phyloP scores from a whole-genome alignment of 2,888 invertebrate genomes.

The Congeria kusceri region DNA sequence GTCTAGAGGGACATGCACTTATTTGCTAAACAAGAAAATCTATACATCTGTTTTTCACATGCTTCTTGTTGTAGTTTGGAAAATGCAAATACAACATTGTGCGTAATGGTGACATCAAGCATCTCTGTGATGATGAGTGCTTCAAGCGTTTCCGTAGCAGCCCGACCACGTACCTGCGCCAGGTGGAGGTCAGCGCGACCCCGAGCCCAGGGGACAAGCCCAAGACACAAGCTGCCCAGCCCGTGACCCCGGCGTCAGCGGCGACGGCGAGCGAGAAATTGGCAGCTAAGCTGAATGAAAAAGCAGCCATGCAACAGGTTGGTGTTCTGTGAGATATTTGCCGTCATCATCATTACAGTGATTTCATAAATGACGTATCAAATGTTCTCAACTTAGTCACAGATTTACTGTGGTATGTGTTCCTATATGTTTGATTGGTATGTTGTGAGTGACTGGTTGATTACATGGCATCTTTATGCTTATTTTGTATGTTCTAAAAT shows the following conservation, averaged over 20 bases:
- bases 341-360: too few species aligned
- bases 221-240: slow-evolving; percentile 6
- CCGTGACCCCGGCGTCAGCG: neutral
- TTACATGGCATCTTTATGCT: too few species aligned
- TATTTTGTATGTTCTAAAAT: too few species aligned
- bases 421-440: too few species aligned
- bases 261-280: neutral
- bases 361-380: too few species aligned
- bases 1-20: too few species aligned
- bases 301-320: neutral
- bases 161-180: slow-evolving; percentile 78
- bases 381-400: too few species aligned
- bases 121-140: slow-evolving; percentile 84
- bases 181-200: slow-evolving; percentile 24
- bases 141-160: slow-evolving; percentile 82
- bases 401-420: too few species aligned
- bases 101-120: slow-evolving; percentile 83
- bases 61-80: slow-evolving; percentile 65
- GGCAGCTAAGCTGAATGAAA: neutral
- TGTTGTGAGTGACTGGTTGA: too few species aligned
- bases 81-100: slow-evolving; percentile 85
- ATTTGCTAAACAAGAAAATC: too few species aligned
- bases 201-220: slow-evolving; percentile 14
- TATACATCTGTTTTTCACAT: too few species aligned
- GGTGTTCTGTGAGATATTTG: neutral